Percentiles rank a stretch among this genome's conserved stretches.
phyloP scores from a whole-genome alignment of 2,797 vertebrate species.

The Pampus argenteus region DNA sequence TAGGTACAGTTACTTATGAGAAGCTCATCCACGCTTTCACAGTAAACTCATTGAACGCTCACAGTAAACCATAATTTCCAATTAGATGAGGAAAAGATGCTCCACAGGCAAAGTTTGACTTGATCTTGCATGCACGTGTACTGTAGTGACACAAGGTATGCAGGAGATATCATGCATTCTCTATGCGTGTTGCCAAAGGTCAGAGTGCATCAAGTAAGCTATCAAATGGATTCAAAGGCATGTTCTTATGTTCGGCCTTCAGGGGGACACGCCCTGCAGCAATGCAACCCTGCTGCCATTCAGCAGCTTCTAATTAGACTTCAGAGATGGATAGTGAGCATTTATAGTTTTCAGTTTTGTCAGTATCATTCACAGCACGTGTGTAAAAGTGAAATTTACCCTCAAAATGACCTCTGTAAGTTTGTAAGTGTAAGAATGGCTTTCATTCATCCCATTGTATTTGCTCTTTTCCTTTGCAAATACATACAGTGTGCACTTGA shows the following conservation, averaged over 20 bases:
- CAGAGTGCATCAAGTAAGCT: conserved; percentile 55
- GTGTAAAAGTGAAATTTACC: conserved; percentile 5
- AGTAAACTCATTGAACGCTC: background rate
- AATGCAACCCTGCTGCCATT: conserved; percentile 42
- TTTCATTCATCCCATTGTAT: conserved; percentile 20
- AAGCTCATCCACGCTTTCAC: background rate
- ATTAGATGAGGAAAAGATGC: background rate
- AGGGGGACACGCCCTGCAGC: conserved; percentile 59
- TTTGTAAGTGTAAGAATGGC: background rate
- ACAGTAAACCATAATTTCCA: background rate
- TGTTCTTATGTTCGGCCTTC: conserved; percentile 55
- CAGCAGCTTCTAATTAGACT: conserved; percentile 35
- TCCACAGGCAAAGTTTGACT: background rate
- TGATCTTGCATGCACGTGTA: conserved; percentile 1
- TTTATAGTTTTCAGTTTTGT: background rate
- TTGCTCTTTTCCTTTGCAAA: conserved; percentile 13
- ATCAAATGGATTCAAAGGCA: conserved; percentile 67
- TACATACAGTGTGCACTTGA: conserved; percentile 3
- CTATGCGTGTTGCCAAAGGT: conserved; percentile 65
- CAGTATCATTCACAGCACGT: background rate
- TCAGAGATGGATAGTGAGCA: background rate
- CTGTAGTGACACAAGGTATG: conserved; percentile 19
- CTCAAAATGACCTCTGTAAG: conserved; percentile 19
- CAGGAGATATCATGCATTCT: conserved; percentile 38
- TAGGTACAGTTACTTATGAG: background rate